These are phyloP conservation scores for Chaenogobius annularis DNA, from an alignment of 2,113 vertebrate species.

Conservation along the genomic window DNA sequence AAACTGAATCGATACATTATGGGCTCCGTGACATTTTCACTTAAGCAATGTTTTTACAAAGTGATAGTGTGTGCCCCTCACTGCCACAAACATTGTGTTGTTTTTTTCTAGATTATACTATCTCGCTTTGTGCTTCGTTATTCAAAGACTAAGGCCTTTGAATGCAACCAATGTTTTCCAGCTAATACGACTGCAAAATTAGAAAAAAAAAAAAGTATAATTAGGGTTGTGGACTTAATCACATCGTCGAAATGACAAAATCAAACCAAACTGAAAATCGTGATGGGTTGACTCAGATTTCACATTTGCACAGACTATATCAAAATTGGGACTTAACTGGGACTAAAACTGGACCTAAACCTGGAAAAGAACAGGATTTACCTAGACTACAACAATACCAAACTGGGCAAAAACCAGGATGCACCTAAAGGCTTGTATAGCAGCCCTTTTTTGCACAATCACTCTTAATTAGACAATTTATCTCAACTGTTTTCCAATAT, in stretches of 20 bases:
- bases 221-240: background rate
- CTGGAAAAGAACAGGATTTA: too few relatives aligned
- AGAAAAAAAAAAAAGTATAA: background rate
- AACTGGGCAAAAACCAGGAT: too few relatives aligned
- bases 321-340: background rate
- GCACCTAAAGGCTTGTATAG: background rate
- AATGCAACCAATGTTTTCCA: slow-evolving; percentile 17
- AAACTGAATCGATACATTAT: slow-evolving; percentile 14
- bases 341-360: background rate
- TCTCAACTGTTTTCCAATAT: background rate
- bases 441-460: background rate
- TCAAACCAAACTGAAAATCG: too few relatives aligned
- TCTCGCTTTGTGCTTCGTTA: slow-evolving; percentile 26
- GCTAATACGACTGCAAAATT: background rate
- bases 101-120: slow-evolving; percentile 32
- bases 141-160: slow-evolving; percentile 31
- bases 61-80: slow-evolving; percentile 14
- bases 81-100: slow-evolving; percentile 23
- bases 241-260: too few relatives aligned
- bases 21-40: slow-evolving; percentile 33
- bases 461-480: background rate
- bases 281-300: too few relatives aligned
- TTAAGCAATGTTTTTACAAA: slow-evolving; percentile 40
- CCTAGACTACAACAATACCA: too few relatives aligned
- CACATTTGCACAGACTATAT: too few relatives aligned